phyloP scores from a whole-genome alignment of 2,113 vertebrate species.

The Pyxicephalus adspersus region DNA sequence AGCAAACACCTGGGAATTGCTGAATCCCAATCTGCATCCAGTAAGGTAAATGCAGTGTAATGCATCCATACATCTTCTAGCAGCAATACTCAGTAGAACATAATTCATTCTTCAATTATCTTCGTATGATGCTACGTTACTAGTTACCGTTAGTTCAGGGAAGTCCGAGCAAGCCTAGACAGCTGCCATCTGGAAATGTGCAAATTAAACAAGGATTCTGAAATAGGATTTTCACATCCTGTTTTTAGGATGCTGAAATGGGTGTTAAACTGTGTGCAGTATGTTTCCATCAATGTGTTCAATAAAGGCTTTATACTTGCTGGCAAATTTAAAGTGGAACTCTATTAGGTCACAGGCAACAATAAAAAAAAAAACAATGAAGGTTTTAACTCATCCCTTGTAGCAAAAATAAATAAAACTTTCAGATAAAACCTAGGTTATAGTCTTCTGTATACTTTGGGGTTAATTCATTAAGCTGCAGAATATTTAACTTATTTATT shows the following conservation, averaged over 20 bases:
- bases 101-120: conserved; percentile 52
- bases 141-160: conserved; percentile 41
- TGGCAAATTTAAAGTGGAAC: background rate
- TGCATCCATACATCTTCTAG: background rate
- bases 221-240: conserved; percentile 45
- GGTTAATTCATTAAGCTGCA: too few species aligned
- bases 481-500: too few species aligned
- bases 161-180: conserved; percentile 44
- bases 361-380: too few species aligned
- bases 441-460: too few species aligned
- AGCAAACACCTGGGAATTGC: conserved; percentile 8
- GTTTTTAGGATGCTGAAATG: conserved; percentile 22
- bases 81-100: background rate
- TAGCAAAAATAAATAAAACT: too few species aligned
- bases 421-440: too few species aligned
- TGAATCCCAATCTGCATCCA: conserved; percentile 8
- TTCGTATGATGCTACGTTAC: conserved; percentile 33
- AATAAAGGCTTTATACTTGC: background rate
- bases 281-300: conserved; percentile 8
- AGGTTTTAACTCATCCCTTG: too few species aligned
- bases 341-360: too few species aligned
- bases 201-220: conserved; percentile 44
- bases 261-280: conserved; percentile 26
- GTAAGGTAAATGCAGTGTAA: conserved; percentile 7
- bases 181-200: conserved; percentile 40